Evolutionary conservation across 2,113 vertebrate genomes (phyloP), one percentile per base, ranked within the genome.

Genomic region (Periophthalmodon schlosseri): DNA sequence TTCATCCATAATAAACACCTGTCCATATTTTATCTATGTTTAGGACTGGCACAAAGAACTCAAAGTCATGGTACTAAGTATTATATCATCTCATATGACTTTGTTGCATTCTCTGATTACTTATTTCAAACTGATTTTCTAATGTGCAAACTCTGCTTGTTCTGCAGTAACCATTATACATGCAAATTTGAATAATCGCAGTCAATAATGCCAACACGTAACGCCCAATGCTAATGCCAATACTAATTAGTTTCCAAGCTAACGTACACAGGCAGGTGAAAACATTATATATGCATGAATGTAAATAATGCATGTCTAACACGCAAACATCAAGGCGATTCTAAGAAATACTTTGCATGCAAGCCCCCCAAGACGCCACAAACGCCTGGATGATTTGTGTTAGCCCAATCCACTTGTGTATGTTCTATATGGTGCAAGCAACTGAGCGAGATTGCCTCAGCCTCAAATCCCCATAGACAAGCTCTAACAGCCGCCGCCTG

Each of bases 391-490:
- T 75, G 70, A 65, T 84, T 80, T 86, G 66, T 78, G 63, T 46
- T 65, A 2, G 23, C 36, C 24, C 66, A 78, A 73, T 56, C 49
- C 83, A 76, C 81, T 69, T 4, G 73, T 61, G 85, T 65, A 44
- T 39, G 18, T n/a, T 65, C 34, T 16, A 64, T 36, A 84, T 86
- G 57, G 24, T 73, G 82, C 79, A 90, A 89, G 69, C 69, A 5
- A 33, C 15, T 70, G 56, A 39, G 11, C 1, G 44, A 73, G 57
- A 73, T 84, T 88, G 78, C 86, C 82, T 88, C 84, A 89, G 83
- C 77, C 13, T 49, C 47, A 56, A 75, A 64, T 89, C 76, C 87
- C 84, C 49, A 39, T 7, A 21, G 88, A 69, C 46, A 16, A 8
- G 12, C 4, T 2, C 57, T 7, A 28, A 28, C 57, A 49, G 49